These are phyloP conservation scores for Ovis canadensis DNA, from an alignment of 2,113 vertebrate species.

Conservation along the genomic window DNA sequence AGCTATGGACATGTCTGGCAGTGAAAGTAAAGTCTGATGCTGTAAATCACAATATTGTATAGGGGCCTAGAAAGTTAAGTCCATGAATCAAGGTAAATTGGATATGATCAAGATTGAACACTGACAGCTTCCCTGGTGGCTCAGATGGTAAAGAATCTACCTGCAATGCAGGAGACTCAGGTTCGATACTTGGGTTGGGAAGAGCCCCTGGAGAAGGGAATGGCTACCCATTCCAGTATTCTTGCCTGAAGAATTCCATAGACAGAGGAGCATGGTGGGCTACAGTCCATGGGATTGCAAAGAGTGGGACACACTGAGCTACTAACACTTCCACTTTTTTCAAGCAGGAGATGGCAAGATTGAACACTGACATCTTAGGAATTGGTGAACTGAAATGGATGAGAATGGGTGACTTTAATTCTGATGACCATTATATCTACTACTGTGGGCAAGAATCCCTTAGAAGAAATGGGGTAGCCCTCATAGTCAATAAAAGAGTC, in stretches of 20 bases:
- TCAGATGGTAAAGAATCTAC: neutral
- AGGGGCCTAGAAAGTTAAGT: neutral
- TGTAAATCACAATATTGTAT: neutral
- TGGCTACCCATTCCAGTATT: neutral
- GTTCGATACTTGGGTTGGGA: neutral
- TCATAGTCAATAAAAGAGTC: neutral
- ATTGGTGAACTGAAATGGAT: neutral
- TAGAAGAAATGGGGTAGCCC: neutral
- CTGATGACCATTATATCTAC: neutral
- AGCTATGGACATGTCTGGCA: neutral
- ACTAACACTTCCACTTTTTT: neutral
- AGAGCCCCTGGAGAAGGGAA: neutral
- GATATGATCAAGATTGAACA: neutral
- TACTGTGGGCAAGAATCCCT: neutral
- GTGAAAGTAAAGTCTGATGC: neutral
- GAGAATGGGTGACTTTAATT: neutral
- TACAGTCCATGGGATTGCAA: neutral
- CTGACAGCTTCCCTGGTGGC: neutral
- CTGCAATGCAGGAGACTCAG: neutral
- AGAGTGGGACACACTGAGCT: neutral
- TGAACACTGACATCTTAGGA: neutral
- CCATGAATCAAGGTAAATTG: neutral
- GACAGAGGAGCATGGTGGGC: neutral
- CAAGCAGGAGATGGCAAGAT: neutral
- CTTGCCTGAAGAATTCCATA: neutral